Evolutionary conservation across 2,113 vertebrate species (phyloP).

Genomic region (Motacilla tschutschensis): DNA sequence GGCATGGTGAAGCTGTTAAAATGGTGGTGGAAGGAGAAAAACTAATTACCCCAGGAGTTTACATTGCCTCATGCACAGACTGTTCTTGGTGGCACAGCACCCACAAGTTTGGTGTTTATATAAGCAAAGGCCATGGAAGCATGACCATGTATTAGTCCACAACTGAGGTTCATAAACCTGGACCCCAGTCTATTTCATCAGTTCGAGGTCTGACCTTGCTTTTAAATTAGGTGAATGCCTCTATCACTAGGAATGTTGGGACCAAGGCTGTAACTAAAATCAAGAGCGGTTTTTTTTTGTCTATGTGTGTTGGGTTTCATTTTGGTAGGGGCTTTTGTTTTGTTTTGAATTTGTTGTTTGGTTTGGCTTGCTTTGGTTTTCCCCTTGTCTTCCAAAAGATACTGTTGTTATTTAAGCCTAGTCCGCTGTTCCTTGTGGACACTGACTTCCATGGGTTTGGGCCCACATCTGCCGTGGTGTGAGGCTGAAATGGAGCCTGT

Average conservation of each 20-base stretch:
- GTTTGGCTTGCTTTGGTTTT: background rate
- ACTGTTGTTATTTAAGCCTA: background rate
- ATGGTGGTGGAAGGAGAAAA: background rate
- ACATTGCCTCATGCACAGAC: background rate
- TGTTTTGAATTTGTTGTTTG: background rate
- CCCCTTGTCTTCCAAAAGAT: background rate
- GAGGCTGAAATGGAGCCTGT: background rate
- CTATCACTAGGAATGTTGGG: background rate
- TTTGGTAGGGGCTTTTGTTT: background rate
- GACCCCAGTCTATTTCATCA: background rate
- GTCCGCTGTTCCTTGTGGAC: background rate
- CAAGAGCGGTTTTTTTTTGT: background rate
- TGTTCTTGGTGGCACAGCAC: background rate
- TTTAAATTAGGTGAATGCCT: background rate
- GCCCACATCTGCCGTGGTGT: rapidly evolving
- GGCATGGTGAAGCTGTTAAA: background rate
- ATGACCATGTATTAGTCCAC: rapidly evolving
- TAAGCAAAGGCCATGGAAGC: background rate
- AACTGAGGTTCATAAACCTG: background rate
- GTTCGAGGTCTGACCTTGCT: background rate
- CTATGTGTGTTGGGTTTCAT: rapidly evolving
- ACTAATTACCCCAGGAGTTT: background rate
- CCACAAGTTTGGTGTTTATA: background rate
- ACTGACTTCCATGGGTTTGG: background rate
- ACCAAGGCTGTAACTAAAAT: background rate